Conservation (phyloP, 2,113 vertebrate species). For the Oriolus oriolus region DNA sequence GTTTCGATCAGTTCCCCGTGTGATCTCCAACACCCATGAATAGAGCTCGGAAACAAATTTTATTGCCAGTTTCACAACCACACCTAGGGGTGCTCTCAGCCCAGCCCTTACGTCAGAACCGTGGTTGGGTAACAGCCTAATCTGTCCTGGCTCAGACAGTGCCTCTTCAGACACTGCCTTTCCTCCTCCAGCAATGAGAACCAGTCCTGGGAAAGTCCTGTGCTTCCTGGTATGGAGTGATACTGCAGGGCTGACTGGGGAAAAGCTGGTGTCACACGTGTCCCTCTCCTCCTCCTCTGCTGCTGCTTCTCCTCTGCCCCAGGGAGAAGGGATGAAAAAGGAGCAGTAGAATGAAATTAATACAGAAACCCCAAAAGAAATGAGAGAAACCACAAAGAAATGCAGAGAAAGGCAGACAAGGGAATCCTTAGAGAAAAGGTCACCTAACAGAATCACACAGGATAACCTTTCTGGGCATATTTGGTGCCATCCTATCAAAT, state of each 20-base stretch:
- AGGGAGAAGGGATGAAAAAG: neutral
- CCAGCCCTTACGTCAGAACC: neutral
- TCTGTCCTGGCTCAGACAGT: neutral
- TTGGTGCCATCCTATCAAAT: neutral
- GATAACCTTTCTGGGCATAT: neutral
- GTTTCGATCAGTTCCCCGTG: neutral
- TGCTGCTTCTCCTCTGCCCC: neutral
- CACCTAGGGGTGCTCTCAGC: constrained; percentile 4
- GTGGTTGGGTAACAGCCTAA: neutral
- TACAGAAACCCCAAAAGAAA: neutral
- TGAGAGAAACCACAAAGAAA: neutral
- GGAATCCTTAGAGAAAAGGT: neutral
- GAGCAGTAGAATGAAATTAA: neutral
- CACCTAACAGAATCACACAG: neutral
- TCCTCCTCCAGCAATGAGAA: neutral
- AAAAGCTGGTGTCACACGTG: neutral
- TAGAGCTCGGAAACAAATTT: neutral
- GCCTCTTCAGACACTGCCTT: neutral
- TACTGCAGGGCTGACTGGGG: neutral
- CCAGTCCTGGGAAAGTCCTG: neutral
- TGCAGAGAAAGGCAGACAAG: neutral
- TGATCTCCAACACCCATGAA: neutral
- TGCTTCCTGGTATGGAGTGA: neutral
- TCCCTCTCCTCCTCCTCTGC: neutral
- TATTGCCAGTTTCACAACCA: constrained; percentile 31